A percentile compares a stretch with the other conserved stretches of the same genome.
Conservation (phyloP, 1,140 invertebrate species). For the Heliconius hewitsoni region DNA sequence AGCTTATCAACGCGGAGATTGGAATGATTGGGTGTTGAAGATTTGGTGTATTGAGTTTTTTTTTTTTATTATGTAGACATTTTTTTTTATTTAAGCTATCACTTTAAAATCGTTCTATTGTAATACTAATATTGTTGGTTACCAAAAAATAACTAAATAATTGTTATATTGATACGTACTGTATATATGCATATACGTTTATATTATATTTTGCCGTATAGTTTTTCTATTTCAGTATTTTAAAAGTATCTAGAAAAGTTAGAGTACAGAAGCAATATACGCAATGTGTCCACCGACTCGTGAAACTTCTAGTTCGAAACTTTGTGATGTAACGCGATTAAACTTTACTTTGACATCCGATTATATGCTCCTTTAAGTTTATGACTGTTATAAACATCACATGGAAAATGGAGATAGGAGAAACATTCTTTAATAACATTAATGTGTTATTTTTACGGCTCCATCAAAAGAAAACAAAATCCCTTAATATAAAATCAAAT, state of each 20-base stretch:
- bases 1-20: conserved; percentile 28
- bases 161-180: no score
- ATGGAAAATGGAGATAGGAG: conserved; percentile 1
- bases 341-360: conserved; percentile 38
- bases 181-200: no score
- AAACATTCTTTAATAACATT: background rate
- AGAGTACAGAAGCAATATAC: conserved; percentile 30
- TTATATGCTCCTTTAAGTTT: conserved; percentile 27
- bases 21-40: conserved; percentile 12
- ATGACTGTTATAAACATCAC: conserved; percentile 4
- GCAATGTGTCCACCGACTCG: conserved; percentile 33
- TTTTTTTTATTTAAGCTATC: background rate
- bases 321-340: conserved; percentile 33
- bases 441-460: no score
- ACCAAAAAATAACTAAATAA: no score
- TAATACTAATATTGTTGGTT: no score
- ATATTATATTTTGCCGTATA: background rate
- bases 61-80: background rate
- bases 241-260: conserved; percentile 17
- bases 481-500: no score
- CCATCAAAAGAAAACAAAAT: no score
- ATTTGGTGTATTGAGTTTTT: background rate
- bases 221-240: conserved; percentile 7
- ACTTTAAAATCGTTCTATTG: no score
- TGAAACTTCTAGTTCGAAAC: conserved; percentile 29